A percentile compares a stretch with the other conserved stretches of the same genome.
These are phyloP conservation scores for Cydia amplana DNA, from an alignment of 1,140 invertebrate genomes.

Conservation along the genomic window DNA sequence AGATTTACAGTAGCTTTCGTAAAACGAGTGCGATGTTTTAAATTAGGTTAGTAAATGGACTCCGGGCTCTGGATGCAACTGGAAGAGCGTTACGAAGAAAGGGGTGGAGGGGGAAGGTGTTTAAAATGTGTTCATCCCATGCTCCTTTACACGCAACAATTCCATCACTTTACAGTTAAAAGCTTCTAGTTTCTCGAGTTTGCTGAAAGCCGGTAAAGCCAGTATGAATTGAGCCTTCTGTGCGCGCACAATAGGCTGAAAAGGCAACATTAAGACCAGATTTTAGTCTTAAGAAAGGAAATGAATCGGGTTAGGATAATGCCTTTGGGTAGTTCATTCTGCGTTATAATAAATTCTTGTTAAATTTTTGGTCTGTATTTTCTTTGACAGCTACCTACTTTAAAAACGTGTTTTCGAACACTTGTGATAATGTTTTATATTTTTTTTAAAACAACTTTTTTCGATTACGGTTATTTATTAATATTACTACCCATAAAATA, in stretches of 20 bases:
- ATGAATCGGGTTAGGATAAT: conserved; percentile 53
- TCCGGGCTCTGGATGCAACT: background rate
- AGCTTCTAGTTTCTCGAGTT: conserved; percentile 61
- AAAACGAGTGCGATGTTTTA: too few species aligned
- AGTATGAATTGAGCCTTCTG: conserved; percentile 56
- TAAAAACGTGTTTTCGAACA: background rate
- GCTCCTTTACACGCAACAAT: conserved; percentile 42
- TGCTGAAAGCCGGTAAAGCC: conserved; percentile 59
- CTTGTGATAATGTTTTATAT: background rate
- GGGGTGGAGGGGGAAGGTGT: background rate
- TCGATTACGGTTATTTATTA: background rate
- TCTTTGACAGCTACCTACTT: conserved; percentile 11
- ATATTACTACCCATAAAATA: background rate
- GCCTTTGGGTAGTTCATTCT: conserved; percentile 26
- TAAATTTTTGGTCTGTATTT: conserved; percentile 14
- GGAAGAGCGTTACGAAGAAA: background rate
- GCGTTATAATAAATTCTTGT: conserved; percentile 25
- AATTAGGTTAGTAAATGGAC: too few species aligned
- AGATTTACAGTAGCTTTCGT: too few species aligned
- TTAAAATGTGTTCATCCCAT: conserved; percentile 29
- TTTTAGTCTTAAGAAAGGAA: conserved; percentile 57
- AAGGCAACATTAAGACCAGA: conserved; percentile 62
- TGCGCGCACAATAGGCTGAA: conserved; percentile 54
- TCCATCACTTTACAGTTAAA: conserved; percentile 56
- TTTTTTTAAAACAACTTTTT: background rate